phyloP scores from a whole-genome alignment of 2,797 vertebrate species.

The Pangasius mekongensis region DNA sequence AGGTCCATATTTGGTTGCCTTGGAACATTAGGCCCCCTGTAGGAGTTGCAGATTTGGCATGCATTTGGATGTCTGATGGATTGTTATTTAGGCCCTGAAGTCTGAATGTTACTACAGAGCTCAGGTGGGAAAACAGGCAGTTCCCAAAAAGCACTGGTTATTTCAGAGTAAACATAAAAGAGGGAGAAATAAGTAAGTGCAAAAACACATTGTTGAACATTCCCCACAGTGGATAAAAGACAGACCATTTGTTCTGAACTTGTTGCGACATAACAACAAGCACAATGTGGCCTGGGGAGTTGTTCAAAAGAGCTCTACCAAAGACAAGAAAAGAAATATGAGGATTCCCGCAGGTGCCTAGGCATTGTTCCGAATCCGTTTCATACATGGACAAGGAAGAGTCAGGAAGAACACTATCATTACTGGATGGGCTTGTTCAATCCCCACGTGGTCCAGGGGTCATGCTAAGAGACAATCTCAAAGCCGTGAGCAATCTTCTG shows the following conservation, averaged over 20 bases:
- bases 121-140: constrained; percentile 53
- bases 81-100: constrained; percentile 53
- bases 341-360: constrained; percentile 53
- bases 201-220: constrained; percentile 50
- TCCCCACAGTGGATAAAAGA: constrained; percentile 46
- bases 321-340: constrained; percentile 49
- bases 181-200: constrained; percentile 45
- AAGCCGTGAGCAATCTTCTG: constrained; percentile 13
- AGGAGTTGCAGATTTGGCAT: constrained; percentile 47
- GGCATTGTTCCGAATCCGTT: constrained; percentile 49
- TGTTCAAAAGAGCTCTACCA: constrained; percentile 45
- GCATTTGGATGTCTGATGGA: constrained; percentile 40
- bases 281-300: constrained; percentile 47
- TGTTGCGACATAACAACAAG: constrained; percentile 58
- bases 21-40: constrained; percentile 48
- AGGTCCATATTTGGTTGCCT: constrained; percentile 49
- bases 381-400: constrained; percentile 47
- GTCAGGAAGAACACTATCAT: constrained; percentile 42
- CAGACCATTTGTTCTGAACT: constrained; percentile 53
- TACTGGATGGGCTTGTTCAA: constrained; percentile 34
- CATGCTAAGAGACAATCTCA: constrained; percentile 34
- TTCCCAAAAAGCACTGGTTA: constrained; percentile 49
- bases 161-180: constrained; percentile 40
- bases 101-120: constrained; percentile 50
- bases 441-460: constrained; percentile 36